A percentile compares a stretch with the other conserved stretches of the same genome.
Evolutionary conservation across 2,113 vertebrate genomes (phyloP).

Genomic region (Silurus glanis): DNA sequence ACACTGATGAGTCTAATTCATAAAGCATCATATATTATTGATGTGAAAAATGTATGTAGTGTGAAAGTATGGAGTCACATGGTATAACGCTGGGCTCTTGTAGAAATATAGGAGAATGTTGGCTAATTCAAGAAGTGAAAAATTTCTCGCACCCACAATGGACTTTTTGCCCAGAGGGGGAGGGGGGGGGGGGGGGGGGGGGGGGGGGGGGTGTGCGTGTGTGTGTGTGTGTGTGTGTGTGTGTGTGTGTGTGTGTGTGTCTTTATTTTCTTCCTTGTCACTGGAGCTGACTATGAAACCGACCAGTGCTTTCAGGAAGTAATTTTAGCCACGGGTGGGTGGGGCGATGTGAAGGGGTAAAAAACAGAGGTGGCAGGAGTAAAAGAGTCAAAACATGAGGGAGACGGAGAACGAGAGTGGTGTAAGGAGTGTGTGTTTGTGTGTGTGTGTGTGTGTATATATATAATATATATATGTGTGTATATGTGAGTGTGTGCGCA

Average conservation of each 20-base stretch:
- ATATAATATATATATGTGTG: no score
- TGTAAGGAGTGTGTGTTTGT: constrained; percentile 24
- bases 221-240: constrained; percentile 16
- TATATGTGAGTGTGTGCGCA: constrained; percentile 1
- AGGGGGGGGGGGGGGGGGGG: no score
- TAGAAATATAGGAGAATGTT: not conserved
- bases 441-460: constrained; percentile 22
- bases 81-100: not conserved
- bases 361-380: constrained; percentile 22
- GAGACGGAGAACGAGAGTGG: constrained; percentile 23
- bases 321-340: constrained; percentile 61
- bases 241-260: constrained; percentile 13
- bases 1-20: not conserved
- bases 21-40: not conserved
- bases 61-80: not conserved
- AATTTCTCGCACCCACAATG: not conserved
- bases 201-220: no score
- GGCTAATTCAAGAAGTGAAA: constrained; percentile 27
- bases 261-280: constrained; percentile 46
- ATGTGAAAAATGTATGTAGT: not conserved
- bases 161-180: not conserved
- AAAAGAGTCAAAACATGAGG: constrained; percentile 26
- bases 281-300: constrained; percentile 45
- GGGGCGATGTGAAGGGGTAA: constrained; percentile 51
- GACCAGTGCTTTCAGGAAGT: constrained; percentile 66